These are phyloP conservation scores for Parnassius apollo DNA, from an alignment of 2,888 invertebrate species.

Conservation along the genomic window DNA sequence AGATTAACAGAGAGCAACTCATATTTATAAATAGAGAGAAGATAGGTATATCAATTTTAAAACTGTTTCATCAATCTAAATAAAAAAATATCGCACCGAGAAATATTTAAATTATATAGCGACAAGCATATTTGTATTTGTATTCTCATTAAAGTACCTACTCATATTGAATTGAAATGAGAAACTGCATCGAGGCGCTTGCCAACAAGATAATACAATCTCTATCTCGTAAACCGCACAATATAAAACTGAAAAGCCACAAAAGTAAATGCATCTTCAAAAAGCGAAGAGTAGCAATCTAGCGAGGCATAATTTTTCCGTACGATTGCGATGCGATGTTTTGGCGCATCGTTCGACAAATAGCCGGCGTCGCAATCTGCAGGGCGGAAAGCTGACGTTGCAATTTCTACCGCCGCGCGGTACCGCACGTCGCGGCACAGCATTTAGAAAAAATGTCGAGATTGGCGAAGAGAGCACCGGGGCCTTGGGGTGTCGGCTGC, in stretches of 20 bases:
- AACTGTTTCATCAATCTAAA: no score
- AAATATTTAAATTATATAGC: no score
- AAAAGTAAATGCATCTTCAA: constrained; percentile 69
- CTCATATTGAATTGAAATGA: constrained; percentile 61
- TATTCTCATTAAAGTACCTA: constrained; percentile 41
- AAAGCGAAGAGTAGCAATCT: constrained; percentile 71
- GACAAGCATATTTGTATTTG: constrained; percentile 5
- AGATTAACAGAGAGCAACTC: no score
- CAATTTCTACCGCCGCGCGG: constrained; percentile 61
- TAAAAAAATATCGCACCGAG: no score
- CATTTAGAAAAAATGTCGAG: constrained; percentile 69
- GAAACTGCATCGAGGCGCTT: constrained; percentile 63
- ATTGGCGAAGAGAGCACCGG: constrained; percentile 66
- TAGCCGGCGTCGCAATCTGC: constrained; percentile 68
- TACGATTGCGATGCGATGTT: constrained; percentile 75
- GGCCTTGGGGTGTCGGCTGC: constrained; percentile 68
- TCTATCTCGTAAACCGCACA: constrained; percentile 64
- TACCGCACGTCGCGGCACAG: constrained; percentile 46
- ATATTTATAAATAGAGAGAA: no score
- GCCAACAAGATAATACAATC: constrained; percentile 75
- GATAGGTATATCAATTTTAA: no score
- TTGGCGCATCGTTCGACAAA: constrained; percentile 79
- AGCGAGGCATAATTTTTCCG: constrained; percentile 73
- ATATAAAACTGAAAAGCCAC: constrained; percentile 66
- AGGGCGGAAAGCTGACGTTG: constrained; percentile 68